Evolutionary conservation across 2,888 invertebrate genomes (phyloP).

Genomic region (Apamea monoglypha): DNA sequence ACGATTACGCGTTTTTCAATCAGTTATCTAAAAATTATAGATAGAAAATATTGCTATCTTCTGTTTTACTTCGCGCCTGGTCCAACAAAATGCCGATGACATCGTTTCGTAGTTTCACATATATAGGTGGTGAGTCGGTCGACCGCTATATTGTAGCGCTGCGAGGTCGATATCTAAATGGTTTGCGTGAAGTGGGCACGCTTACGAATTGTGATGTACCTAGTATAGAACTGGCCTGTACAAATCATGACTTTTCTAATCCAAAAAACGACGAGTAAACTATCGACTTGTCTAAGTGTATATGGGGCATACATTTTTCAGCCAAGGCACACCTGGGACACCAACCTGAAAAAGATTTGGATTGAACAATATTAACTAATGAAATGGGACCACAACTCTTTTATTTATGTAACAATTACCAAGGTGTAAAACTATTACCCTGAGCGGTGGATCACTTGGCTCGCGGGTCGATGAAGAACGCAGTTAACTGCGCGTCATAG

Average conservation of each 20-base stretch:
- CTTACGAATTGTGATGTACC: not conserved
- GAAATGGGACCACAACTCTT: not conserved
- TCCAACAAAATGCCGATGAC: constrained; percentile 6
- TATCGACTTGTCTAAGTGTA: not conserved
- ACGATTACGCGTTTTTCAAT: not conserved
- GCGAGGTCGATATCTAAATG: not conserved
- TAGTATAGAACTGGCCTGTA: not conserved
- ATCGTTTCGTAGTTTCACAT: constrained; percentile 17
- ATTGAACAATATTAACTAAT: not conserved
- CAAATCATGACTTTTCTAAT: not conserved
- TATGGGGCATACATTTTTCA: not conserved
- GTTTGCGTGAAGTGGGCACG: constrained; percentile 35
- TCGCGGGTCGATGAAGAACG: constrained; percentile 91
- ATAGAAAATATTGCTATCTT: not conserved
- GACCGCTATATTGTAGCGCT: not conserved
- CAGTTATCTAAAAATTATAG: not conserved
- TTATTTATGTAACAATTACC: constrained; percentile 25
- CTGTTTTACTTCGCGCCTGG: not conserved
- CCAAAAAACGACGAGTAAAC: not conserved
- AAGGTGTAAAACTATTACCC: constrained; percentile 13
- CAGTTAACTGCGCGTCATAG: constrained; percentile 85
- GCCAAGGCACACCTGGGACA: not conserved
- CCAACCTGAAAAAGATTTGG: not conserved
- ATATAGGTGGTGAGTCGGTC: constrained; percentile 32
- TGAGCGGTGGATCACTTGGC: constrained; percentile 90